phyloP scores from a whole-genome alignment of 1,140 invertebrate species.

The Penaeus vannamei region DNA sequence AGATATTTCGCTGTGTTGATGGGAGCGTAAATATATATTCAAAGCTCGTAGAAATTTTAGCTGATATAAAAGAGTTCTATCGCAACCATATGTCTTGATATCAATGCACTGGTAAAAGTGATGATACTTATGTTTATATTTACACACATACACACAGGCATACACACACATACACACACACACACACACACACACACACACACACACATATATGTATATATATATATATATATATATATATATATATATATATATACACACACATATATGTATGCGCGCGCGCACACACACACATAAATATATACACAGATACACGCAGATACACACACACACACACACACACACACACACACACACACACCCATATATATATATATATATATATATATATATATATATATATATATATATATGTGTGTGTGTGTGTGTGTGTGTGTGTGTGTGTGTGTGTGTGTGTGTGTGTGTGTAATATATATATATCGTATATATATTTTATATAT shows the following conservation, averaged over 20 bases:
- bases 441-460: conserved; percentile 13
- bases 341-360: too few species aligned
- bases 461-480: too few species aligned
- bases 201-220: conserved; percentile 7
- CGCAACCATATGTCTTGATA: too few species aligned
- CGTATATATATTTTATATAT: background rate
- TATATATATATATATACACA: background rate
- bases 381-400: conserved; percentile 16
- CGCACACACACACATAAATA: background rate
- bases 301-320: too few species aligned
- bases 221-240: background rate
- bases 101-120: too few species aligned
- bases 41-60: too few species aligned
- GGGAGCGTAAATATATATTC: too few species aligned
- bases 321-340: conserved; percentile 4
- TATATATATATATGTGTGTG: conserved; percentile 14
- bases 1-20: too few species aligned
- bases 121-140: too few species aligned
- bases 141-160: too few species aligned
- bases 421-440: conserved; percentile 14
- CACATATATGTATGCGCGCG: background rate
- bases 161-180: background rate
- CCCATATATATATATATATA: conserved; percentile 16
- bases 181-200: background rate
- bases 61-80: too few species aligned